Base-by-base conservation (phyloP, 2,797 vertebrate species). In the Alauda arvensis region DNA sequence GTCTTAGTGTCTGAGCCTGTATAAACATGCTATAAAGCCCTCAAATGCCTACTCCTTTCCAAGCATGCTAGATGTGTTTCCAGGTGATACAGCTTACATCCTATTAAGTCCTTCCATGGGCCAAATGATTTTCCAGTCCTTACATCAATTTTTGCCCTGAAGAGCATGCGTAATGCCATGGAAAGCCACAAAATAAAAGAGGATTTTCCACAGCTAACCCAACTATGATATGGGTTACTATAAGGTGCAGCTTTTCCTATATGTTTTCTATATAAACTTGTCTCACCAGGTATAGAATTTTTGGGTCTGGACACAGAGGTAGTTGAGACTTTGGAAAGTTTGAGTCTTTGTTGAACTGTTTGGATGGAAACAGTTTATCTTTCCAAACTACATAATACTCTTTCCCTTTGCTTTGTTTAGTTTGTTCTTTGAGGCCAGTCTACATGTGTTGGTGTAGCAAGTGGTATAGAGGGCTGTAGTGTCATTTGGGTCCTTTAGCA, bases 201-300 rank as follows among this genome's bases (percentile, higher is more conserved):
- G 12, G 13, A 60, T 74, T 82, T 91, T 69, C 18, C 23, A 56
- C 29, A 77, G 13, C 33, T 74, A 49, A 56, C 15, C 11, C 17
- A 48, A 4, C 12, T 31, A 12, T 39, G 9, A 9, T 56, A 29
- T 45, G 37, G n/a, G n/a, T n/a, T n/a, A 52, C 15, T 0, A 2
- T 34, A 23, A 52, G 26, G 37, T 29, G 14, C 24, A 82, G 37
- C 18, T 17, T 82, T 77, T 86, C 16, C 10, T 31, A 0, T 21
- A 23, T 67, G 14, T 19, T 83, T 79, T 48, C 18, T 40, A 5
- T 55, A 18, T n/a, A 62, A 62, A 21, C 39, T 37, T 16, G 18
- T 66, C 14, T 26, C 18, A 28, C 0, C 0, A 33, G 6, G 3
- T 55, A 25, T 6, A 31, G 48, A 31, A 9, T 51, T 84, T 78